Conservation (phyloP, 2,797 vertebrate genomes). For the Aldrovandia affinis region DNA sequence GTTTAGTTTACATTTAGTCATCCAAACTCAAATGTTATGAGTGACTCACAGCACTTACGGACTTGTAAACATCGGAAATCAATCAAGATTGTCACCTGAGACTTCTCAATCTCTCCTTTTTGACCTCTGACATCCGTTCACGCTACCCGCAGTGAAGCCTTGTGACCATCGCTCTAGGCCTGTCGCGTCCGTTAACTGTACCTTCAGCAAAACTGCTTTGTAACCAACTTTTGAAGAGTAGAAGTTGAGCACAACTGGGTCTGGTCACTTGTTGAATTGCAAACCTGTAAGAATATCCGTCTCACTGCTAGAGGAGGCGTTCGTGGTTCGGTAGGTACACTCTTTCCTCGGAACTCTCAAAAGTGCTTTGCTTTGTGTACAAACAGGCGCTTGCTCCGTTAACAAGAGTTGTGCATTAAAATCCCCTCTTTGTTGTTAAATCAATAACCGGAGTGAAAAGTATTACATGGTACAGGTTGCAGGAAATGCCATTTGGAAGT, state of each 20-base stretch:
- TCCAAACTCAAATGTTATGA: background rate
- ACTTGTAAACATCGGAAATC: background rate
- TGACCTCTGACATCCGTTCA: background rate
- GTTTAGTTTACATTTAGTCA: background rate
- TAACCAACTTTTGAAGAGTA: background rate
- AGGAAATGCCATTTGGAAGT: slow-evolving; percentile 3
- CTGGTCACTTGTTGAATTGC: background rate
- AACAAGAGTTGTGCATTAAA: slow-evolving; percentile 10
- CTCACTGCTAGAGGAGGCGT: background rate
- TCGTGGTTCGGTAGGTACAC: background rate
- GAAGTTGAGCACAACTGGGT: background rate
- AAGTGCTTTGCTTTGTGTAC: background rate
- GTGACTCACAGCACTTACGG: background rate
- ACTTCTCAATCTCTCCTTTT: background rate
- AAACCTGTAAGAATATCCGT: background rate
- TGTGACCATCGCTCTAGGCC: too few relatives aligned
- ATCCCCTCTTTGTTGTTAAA: background rate
- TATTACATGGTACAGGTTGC: slow-evolving; percentile 17
- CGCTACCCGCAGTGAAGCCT: too few relatives aligned
- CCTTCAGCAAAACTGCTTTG: background rate
- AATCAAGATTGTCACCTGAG: background rate
- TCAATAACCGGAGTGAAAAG: background rate
- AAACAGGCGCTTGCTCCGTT: background rate
- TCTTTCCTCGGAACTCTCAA: background rate
- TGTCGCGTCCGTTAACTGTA: too few relatives aligned